These are phyloP conservation scores for Calypte anna DNA, from an alignment of 2,113 vertebrate species.

Conservation along the genomic window DNA sequence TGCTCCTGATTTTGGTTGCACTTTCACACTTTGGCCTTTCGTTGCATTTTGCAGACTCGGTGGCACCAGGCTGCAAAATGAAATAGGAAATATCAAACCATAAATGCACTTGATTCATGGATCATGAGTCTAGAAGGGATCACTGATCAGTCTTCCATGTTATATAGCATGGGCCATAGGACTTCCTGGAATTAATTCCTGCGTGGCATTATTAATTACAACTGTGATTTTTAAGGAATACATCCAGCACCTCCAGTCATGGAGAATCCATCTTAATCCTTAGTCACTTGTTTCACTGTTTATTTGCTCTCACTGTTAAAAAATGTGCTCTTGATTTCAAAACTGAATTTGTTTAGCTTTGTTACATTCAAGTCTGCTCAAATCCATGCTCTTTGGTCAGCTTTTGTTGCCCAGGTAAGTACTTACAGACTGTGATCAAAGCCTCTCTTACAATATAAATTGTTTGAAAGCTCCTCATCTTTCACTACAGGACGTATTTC, in stretches of 20 bases:
- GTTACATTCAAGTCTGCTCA: not conserved
- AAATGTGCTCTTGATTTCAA: not conserved
- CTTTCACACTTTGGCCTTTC: not conserved
- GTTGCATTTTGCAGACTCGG: constrained; percentile 23
- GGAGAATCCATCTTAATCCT: not conserved
- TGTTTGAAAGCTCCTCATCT: not conserved
- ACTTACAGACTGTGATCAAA: not conserved
- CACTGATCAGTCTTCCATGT: not conserved
- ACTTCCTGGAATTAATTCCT: not conserved
- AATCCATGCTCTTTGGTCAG: not conserved
- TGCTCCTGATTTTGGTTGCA: not conserved
- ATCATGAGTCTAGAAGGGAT: not conserved
- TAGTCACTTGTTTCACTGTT: not conserved
- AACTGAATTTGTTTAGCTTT: not conserved
- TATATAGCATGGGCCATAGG: not conserved
- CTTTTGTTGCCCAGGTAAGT: not conserved
- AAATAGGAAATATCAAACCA: constrained; percentile 3
- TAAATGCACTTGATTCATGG: not conserved
- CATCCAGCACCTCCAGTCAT: not conserved
- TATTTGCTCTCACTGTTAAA: not conserved
- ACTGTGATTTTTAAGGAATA: not conserved
- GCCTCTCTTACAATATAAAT: not conserved
- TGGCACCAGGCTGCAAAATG: constrained; percentile 10
- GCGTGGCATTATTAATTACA: not conserved
- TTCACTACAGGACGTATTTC: not conserved